Evolutionary conservation across 1,140 invertebrate genomes (phyloP), one percentile per base, ranked within the genome.

Genomic region (Paraescarpia echinospica): DNA sequence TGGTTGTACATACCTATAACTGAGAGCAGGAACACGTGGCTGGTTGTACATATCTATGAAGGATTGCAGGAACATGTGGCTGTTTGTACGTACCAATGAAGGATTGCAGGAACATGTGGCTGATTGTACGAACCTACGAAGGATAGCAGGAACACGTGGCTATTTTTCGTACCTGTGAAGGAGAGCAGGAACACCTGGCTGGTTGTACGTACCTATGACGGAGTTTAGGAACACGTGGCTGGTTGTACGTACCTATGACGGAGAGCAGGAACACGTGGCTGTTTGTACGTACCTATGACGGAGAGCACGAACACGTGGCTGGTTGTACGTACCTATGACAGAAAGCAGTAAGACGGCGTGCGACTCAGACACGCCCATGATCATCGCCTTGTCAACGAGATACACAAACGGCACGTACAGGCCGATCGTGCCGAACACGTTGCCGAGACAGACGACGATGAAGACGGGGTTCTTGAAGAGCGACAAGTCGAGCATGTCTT

Each of bases 331-430:
- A 96, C 95, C 95, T 92, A 96, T 95, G 33, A 96, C 94, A 89
- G 95, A 96, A 8, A 96, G 91, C 9, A 96, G 94, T 90, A 95
- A 95, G 34, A 95, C 94, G 9, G 95, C 95, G 14, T 94, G 35
- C 1, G 93, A 94, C 88, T 94, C 93, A 31, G 94, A 91, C 33
- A 96, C 97, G 93, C 97, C 97, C 97, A 98, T 95, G n/a, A 97
- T 97, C 59, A 96, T 96, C 6, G 98, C 98, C 93, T 97, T 97
- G 95, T 98, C 98, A 8, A 98, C 98, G 34, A 99, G 96, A 95
- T 98, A 99, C 1, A 99, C 98, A 95, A 99, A 99, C 48, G 99
- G 99, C 89, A 99, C 98, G 96, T 99, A 99, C 90, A 99, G 97
- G 89, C 98, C 99, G 91, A 98, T 97, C 97, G 98, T 98, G 93